Evolutionary conservation across 2,113 vertebrate genomes (phyloP), one percentile per base, ranked within the genome.

Genomic region (Passer domesticus): DNA sequence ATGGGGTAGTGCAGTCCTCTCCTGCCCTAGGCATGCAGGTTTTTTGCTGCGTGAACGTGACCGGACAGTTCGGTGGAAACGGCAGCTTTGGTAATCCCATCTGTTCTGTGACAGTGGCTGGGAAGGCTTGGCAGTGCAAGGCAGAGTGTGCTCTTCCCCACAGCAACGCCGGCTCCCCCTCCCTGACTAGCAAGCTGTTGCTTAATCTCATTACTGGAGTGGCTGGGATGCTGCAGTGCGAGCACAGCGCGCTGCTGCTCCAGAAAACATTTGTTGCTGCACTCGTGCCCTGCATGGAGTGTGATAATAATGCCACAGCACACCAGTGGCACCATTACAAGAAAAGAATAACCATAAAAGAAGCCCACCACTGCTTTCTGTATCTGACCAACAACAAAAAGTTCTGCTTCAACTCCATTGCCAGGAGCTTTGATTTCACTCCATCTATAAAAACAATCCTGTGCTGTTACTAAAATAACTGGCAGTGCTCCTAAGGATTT

Each of bases 391-490:
- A 49, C 31, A 66, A 37, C 56, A 74, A 82, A 83, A 43, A 35
- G 10, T 80, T 89, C 49, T 79, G 37, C 74, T 63, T 85, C n/a
- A 35, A 8, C 13, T 73, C 22, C 13, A 2, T 4, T 63, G 70
- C 75, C 67, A 55, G 72, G 49, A 91, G 72, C 43, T 92, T 91
- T 22, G 6, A n/a, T 93, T 95, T 92, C 87, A 75, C 22, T 43
- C 46, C 3, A 2, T 67, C 87, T 87, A 39, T 41, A 91, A 84
- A 91, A 84, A 43, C 49, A 39, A 15, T 30, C 79, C 62, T 21
- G 27, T 35, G 50, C 39, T 53, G 52, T 50, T 44, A 19, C 60
- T 70, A n/a, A 58, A 76, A 39, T 62, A 66, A 64, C 78, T 83
- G 86, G 41, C 67, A 69, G 62, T 0, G 0, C 33, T 95, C 67